A percentile compares a stretch with the other conserved stretches of the same genome.
Conservation (phyloP, 1,140 invertebrate genomes). For the Tetramorium parvispinum region DNA sequence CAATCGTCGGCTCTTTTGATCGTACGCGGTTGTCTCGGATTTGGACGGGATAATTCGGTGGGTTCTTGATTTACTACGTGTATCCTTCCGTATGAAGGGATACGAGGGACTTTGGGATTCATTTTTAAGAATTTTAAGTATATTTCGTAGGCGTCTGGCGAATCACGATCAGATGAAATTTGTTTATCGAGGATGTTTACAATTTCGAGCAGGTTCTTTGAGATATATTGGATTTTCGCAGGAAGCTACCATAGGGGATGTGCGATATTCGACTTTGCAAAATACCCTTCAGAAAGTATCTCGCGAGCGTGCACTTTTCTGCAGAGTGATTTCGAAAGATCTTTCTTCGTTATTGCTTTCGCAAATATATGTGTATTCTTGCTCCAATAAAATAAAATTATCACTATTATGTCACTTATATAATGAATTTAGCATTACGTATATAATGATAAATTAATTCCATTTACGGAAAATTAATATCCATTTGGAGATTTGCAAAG, state of each 20-base stretch:
- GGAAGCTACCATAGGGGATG: not conserved
- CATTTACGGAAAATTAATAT: not conserved
- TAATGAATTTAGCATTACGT: not conserved
- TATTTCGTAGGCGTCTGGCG: conserved; percentile 6
- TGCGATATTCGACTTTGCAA: conserved; percentile 7
- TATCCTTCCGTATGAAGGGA: not conserved
- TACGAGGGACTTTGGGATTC: not conserved
- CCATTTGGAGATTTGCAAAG: not conserved
- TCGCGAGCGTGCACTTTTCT: not conserved
- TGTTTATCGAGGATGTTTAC: conserved; percentile 47
- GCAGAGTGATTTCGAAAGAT: not conserved
- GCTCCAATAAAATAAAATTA: not conserved
- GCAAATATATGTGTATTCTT: too few relatives aligned
- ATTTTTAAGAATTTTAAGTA: conserved; percentile 16
- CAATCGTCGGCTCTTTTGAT: conserved; percentile 15
- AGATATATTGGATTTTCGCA: conserved; percentile 42
- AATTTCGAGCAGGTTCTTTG: conserved; percentile 49
- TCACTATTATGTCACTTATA: not conserved
- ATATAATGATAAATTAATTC: not conserved
- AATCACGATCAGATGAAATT: conserved; percentile 30
- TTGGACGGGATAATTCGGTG: conserved; percentile 2
- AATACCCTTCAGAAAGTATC: too few relatives aligned
- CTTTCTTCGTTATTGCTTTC: not conserved
- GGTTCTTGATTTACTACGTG: conserved; percentile 27
- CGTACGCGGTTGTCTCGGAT: not conserved